Evolutionary conservation across 2,113 vertebrate species (phyloP).

Genomic region (Crotalus viridis): DNA sequence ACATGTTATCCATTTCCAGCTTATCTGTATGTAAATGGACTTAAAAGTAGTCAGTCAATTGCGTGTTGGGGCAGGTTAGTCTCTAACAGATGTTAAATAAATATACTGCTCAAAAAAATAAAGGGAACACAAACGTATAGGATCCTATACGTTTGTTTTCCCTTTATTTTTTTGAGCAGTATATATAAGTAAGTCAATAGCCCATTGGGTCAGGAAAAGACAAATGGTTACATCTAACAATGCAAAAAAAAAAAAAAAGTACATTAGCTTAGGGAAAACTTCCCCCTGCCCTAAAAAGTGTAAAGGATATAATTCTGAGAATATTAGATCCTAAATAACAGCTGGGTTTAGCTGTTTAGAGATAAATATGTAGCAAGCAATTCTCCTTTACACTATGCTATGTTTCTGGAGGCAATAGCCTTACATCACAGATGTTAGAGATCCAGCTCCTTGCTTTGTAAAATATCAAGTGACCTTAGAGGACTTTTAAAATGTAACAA

Average conservation of each 20-base stretch:
- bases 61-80: background rate
- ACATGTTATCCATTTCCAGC: background rate
- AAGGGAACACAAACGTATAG: too few species aligned
- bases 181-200: background rate
- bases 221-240: background rate
- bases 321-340: background rate
- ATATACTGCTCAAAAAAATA: background rate
- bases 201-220: background rate
- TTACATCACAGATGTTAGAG: background rate
- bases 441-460: background rate
- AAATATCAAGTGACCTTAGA: background rate
- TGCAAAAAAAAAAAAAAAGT: background rate
- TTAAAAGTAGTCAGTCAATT: background rate
- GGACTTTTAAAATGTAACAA: background rate
- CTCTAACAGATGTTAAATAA: background rate
- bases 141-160: too few species aligned
- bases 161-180: too few species aligned
- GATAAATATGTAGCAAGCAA: background rate
- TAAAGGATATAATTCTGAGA: background rate
- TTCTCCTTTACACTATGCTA: background rate
- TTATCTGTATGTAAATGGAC: background rate
- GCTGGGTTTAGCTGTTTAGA: background rate
- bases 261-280: background rate
- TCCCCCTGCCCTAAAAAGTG: background rate
- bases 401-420: background rate